These are phyloP conservation scores for Athene cunicularia DNA, from an alignment of 2,113 vertebrate species.

Conservation along the genomic window DNA sequence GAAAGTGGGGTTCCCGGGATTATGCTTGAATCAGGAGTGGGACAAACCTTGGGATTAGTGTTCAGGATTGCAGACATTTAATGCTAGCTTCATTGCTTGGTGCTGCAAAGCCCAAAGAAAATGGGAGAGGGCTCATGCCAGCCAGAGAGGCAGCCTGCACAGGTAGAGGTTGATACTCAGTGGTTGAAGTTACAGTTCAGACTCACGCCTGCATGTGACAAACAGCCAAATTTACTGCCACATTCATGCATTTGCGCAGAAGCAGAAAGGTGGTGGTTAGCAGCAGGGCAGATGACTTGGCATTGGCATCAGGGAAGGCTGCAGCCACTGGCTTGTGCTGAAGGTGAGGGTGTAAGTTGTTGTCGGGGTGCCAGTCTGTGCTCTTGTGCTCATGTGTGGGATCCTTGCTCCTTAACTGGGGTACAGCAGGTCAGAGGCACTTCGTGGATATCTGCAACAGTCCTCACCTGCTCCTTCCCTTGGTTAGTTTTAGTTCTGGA, in stretches of 20 bases:
- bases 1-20: background rate
- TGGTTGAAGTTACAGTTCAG: background rate
- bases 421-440: background rate
- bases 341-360: background rate
- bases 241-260: background rate
- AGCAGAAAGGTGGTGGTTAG: background rate
- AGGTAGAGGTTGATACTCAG: background rate
- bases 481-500: background rate
- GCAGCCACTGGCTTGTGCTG: background rate
- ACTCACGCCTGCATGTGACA: rapidly evolving
- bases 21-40: background rate
- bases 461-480: background rate
- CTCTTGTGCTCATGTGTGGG: background rate
- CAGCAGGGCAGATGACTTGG: background rate
- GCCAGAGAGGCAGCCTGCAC: background rate
- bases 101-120: background rate
- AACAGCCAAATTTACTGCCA: background rate
- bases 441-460: rapidly evolving
- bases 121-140: background rate
- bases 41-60: background rate
- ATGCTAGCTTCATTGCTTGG: background rate
- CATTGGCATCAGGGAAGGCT: background rate
- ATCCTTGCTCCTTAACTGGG: background rate
- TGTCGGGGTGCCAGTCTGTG: background rate
- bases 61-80: background rate